Percentiles rank a stretch among this genome's conserved stretches.
Evolutionary conservation across 2,113 vertebrate genomes (phyloP).

Genomic region (Dendrocopos noguchii): DNA sequence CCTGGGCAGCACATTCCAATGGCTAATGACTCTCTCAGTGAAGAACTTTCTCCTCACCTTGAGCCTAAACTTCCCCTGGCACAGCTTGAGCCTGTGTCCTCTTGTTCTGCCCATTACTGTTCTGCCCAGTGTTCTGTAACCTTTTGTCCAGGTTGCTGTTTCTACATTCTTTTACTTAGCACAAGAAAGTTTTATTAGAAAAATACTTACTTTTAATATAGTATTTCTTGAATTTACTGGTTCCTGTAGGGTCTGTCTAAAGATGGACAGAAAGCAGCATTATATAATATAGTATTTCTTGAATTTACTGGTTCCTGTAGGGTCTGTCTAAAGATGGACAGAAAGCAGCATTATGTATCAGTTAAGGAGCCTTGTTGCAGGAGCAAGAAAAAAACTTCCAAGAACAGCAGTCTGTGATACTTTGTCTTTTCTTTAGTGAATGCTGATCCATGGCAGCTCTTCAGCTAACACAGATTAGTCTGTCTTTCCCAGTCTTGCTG

Average conservation of each 20-base stretch:
- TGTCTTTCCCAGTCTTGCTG: background rate
- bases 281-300: background rate
- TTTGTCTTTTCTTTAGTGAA: background rate
- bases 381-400: background rate
- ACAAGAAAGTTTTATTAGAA: background rate
- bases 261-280: background rate
- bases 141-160: background rate
- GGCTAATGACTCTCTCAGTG: no score
- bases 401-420: no score
- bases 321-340: background rate
- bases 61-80: no score
- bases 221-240: background rate
- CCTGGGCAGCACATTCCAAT: no score
- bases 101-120: background rate
- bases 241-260: background rate
- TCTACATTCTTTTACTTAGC: background rate
- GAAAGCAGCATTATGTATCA: background rate
- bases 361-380: background rate
- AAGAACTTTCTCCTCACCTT: no score
- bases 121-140: background rate
- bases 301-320: background rate
- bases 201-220: background rate
- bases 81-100: no score
- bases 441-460: background rate
- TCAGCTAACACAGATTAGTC: background rate